Base-by-base conservation (phyloP, 2,888 invertebrate genomes). In the Ernsta delagoae region DNA sequence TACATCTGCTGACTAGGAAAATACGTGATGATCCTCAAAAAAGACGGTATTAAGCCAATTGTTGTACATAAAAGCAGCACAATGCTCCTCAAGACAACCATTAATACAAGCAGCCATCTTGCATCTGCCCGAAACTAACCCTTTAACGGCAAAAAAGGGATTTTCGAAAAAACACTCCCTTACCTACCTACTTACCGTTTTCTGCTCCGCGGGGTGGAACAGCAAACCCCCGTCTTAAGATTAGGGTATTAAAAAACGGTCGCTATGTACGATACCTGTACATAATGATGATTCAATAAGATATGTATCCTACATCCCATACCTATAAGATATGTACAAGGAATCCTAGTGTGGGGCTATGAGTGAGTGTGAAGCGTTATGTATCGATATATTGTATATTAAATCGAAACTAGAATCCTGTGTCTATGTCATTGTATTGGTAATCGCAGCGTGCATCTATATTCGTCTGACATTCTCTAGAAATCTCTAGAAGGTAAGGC, bases 81-180 rank as follows among this genome's bases (percentile, higher is more conserved):
- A 75, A 77, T 72, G 74, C 73, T 73, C 71, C 67, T 59, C 70
- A 75, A 75, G 74, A 76, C 67, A 81, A 83, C 86, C 83, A 89
- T 89, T 88, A 88, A 87, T 88, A 83, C 79, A 71, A 75, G 62
- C 59, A 43, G 43, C 74, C 81, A 75, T 79, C 83, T 82, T 82
- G 79, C 92, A 92, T 89, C 92, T 91, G 92, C 87, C 78, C 71
- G 16, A 74, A 74, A 75, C 71, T 71, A 79, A 83, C 83, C 83
- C 83, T 80, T 85, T 81, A 74, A 75, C 73, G 73, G 74, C 73
- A 78, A 78, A 81, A 79, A 78, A 77, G 68, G 68, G 68, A 68
- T 68, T 68, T 68, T 62, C 62, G 68, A 68, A 68, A 68, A 68
- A 68, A 68, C 50, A 7, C 61, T 31, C 59, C 36, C 36, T 36